Base-by-base conservation (phyloP, 2,888 invertebrate species). In the Tiliacea aurago region DNA sequence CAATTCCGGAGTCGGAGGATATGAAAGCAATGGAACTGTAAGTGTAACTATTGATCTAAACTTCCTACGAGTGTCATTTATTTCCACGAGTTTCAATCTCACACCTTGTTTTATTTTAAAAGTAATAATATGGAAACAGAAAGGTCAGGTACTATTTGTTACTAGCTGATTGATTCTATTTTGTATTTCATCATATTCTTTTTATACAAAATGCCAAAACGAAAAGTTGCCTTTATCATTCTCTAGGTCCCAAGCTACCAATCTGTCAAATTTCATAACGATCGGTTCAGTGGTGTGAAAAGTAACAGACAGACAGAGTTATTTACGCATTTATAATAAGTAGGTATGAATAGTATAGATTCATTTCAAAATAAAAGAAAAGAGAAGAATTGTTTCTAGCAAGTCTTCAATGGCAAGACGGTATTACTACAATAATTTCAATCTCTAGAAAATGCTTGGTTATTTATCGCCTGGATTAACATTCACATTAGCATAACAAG, bases 401-500 rank as follows among this genome's bases (percentile, higher is more conserved):
- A n/a, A 69, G 15, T 53, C 7, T 53, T 28, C 5, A 6, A 15
- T 18, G n/a, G 43, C 9, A 65, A 4, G 47, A 20, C 15, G 28
- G 1, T 4, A 9, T 47, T 47, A 20, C 13, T 45, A 15, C 20
- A 47, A 33, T 33, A 33, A 47, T 45, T 20, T 5, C 9, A 9
- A 33, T n/a, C 20, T 33, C 6, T 0, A 18, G n/a, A n/a, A 2
- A 15, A 1, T 41, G 11, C 11, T 47, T 47, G 13, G n/a, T 55
- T 28, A 28, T 47, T 45, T 47, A 47, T 64, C 18, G 2, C 20
- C 28, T 20, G 37, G 5, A 80, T 56, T 51, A 59, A n/a, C 37
- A 55, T 20, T 41, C 56, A 55, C 11, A 72, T 83, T 76, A 74
- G 61, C 76, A 71, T 78, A 59, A 53, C 15, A 28, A 62, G 37